Conservation (phyloP, 1,140 invertebrate species). For the Euura saliciscinereae region DNA sequence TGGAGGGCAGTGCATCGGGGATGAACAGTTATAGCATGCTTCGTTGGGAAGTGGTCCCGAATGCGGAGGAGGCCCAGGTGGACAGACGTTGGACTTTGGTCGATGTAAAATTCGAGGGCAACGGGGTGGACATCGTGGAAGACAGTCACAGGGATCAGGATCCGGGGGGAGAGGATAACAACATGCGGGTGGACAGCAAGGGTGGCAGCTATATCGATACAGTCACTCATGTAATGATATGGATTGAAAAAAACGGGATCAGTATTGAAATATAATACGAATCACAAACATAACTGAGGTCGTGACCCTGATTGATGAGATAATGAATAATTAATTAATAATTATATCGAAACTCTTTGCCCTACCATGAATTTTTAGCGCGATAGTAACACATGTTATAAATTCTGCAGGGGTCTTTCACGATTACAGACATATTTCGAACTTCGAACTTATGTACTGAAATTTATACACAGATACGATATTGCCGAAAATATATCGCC, state of each 20-base stretch:
- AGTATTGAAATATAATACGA: too few species aligned
- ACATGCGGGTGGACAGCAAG: slow-evolving; percentile 17
- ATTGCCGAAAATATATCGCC: too few species aligned
- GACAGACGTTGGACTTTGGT: slow-evolving; percentile 10
- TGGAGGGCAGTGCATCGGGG: slow-evolving; percentile 9
- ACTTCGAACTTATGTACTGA: not conserved
- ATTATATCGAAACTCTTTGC: not conserved
- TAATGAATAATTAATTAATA: not conserved
- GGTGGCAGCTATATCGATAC: slow-evolving; percentile 16
- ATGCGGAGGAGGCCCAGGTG: slow-evolving; percentile 5
- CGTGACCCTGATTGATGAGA: slow-evolving; percentile 7
- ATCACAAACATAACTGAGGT: too few species aligned
- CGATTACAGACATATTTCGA: not conserved
- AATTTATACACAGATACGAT: too few species aligned
- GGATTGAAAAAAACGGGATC: too few species aligned
- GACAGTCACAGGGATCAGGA: slow-evolving; percentile 11
- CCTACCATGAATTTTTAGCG: not conserved
- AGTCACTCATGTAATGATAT: not conserved
- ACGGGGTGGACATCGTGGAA: not conserved
- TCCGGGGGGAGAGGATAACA: slow-evolving; percentile 17
- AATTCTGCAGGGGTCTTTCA: not conserved
- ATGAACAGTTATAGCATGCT: slow-evolving; percentile 13
- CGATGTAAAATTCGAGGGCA: not conserved
- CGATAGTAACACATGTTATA: not conserved
- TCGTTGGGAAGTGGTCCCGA: slow-evolving; percentile 12